phyloP scores from a whole-genome alignment of 2,797 vertebrate genomes.

The Sternotherus odoratus region DNA sequence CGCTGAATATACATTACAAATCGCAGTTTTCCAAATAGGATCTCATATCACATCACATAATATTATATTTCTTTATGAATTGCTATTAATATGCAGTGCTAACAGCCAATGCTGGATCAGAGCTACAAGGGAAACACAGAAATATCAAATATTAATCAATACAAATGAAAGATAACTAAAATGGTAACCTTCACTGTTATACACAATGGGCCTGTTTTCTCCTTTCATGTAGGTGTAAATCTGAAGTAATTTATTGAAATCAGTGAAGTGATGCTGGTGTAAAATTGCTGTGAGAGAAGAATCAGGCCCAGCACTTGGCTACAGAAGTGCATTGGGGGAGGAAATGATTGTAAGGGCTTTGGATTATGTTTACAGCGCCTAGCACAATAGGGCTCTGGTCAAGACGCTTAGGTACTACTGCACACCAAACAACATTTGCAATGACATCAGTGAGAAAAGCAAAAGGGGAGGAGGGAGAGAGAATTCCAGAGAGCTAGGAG shows the following conservation, averaged over 20 bases:
- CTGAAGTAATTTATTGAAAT: slow-evolving; percentile 3
- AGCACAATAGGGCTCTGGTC: not conserved
- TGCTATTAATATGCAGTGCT: not conserved
- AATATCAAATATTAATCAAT: not conserved
- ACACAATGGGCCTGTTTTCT: not conserved
- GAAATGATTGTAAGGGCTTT: not conserved
- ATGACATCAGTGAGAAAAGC: not conserved
- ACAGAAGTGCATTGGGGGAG: not conserved
- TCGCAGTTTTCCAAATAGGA: not conserved
- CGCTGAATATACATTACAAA: not conserved
- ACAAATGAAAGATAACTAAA: not conserved
- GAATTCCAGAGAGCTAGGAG: not conserved
- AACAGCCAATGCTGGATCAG: not conserved
- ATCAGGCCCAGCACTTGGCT: not conserved
- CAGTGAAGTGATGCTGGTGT: not conserved
- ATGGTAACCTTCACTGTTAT: not conserved
- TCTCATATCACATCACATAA: not conserved
- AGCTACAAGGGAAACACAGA: not conserved
- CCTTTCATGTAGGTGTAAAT: not conserved
- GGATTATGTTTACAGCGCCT: not conserved
- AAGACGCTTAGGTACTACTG: not conserved
- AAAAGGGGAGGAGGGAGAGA: accelerated
- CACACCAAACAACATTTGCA: not conserved
- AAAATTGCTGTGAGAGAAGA: not conserved
- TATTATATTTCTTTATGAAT: not conserved